Conservation (phyloP, 2,797 vertebrate species). For the Dromococcyx pavoninus region DNA sequence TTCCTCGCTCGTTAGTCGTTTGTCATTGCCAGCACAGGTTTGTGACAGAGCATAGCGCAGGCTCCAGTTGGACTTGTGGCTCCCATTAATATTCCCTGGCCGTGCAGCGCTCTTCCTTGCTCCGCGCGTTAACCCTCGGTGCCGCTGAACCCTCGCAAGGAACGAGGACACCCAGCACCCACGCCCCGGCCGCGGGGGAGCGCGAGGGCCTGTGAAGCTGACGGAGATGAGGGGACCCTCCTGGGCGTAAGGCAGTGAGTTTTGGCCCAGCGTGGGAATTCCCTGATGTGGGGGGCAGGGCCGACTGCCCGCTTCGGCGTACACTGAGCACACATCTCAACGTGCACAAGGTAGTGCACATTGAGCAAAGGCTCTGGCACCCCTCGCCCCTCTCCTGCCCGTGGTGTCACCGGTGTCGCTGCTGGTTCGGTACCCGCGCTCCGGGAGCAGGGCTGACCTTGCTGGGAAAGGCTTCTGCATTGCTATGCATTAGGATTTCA, state of each 20-base stretch:
- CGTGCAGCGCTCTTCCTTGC: neutral
- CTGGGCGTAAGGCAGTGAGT: neutral
- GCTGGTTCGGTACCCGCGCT: neutral
- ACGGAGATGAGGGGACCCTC: accelerated
- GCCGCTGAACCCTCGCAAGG: neutral
- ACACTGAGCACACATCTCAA: accelerated
- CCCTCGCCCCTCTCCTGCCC: neutral
- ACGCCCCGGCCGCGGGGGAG: neutral
- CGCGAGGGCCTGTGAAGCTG: accelerated
- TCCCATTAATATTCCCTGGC: neutral
- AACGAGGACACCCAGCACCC: accelerated
- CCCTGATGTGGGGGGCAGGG: accelerated
- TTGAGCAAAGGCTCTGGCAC: neutral
- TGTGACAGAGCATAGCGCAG: neutral
- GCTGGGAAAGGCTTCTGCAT: slow-evolving; percentile 34
- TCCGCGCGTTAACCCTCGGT: neutral
- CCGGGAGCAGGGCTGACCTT: neutral
- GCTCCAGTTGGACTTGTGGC: neutral
- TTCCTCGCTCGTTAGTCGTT: neutral
- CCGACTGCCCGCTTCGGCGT: neutral
- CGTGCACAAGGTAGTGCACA: neutral
- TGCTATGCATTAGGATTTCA: slow-evolving; percentile 35
- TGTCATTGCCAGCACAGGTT: neutral
- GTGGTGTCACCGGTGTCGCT: accelerated
- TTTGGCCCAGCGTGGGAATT: accelerated